These are phyloP conservation scores for Solea solea DNA, from an alignment of 2,113 vertebrate species.

Conservation along the genomic window DNA sequence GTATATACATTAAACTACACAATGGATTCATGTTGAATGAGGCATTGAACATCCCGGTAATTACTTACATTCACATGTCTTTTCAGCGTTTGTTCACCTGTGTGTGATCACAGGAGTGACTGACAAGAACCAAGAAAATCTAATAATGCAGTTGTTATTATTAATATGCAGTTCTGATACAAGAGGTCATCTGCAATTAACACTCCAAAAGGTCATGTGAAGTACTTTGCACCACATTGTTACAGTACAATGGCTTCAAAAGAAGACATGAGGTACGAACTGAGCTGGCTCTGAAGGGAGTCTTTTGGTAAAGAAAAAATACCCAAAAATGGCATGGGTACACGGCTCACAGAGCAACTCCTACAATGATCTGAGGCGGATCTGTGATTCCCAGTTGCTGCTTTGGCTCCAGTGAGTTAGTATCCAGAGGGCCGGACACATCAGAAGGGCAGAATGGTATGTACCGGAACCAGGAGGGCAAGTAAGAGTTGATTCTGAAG, in stretches of 20 bases:
- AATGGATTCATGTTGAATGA: not conserved
- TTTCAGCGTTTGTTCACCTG: constrained; percentile 33
- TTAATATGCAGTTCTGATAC: not conserved
- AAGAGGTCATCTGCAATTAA: constrained; percentile 3
- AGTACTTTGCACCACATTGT: constrained; percentile 39
- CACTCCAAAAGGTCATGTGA: constrained; percentile 9
- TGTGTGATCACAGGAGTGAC: not conserved
- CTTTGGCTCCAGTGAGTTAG: constrained; percentile 45
- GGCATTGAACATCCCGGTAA: not conserved
- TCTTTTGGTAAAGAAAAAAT: not conserved
- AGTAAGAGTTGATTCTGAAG: constrained; percentile 83
- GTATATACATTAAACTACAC: constrained; percentile 8
- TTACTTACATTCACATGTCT: constrained; percentile 20
- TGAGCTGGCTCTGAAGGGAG: constrained; percentile 50
- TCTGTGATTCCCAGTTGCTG: constrained; percentile 49
- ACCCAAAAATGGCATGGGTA: constrained; percentile 13
- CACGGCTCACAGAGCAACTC: constrained; percentile 59
- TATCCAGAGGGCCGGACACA: constrained; percentile 3
- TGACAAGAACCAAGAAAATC: not conserved
- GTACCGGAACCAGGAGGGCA: constrained; percentile 81
- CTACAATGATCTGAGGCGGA: constrained; percentile 61
- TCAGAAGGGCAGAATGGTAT: constrained; percentile 88
- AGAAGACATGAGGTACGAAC: constrained; percentile 28
- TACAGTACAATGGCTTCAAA: constrained; percentile 48
- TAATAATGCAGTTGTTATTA: not conserved